phyloP scores from a whole-genome alignment of 2,797 vertebrate genomes.

The Lagorchestes hirsutus region DNA sequence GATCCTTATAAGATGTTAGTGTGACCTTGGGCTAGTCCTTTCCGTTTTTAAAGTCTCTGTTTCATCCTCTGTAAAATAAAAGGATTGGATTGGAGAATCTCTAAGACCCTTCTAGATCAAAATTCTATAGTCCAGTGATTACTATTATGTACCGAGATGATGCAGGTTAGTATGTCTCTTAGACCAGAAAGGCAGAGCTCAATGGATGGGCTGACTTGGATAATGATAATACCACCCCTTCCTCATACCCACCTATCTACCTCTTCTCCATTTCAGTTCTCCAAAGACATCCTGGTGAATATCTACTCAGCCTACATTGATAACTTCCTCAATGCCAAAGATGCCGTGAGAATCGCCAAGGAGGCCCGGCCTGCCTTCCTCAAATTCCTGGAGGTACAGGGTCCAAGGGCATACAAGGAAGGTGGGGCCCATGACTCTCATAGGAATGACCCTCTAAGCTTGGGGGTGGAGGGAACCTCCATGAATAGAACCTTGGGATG shows the following conservation, averaged over 20 bases:
- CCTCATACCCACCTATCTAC: neutral
- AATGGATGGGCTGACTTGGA: neutral
- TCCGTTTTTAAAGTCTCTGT: neutral
- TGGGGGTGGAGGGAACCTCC: neutral
- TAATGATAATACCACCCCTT: conserved; percentile 12
- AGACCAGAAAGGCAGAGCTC: neutral
- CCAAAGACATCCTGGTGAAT: conserved; percentile 95
- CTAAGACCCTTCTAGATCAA: neutral
- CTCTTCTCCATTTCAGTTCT: conserved; percentile 89
- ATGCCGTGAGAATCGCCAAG: conserved; percentile 96
- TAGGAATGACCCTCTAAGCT: neutral
- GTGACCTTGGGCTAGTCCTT: neutral
- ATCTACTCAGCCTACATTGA: conserved; percentile 99
- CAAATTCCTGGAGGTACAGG: conserved; percentile 96
- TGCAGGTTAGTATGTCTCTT: neutral
- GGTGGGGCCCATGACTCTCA: neutral
- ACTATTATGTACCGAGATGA: neutral
- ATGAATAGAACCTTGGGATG: neutral
- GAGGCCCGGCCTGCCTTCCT: conserved; percentile 97
- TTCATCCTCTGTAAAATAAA: neutral
- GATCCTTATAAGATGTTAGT: neutral
- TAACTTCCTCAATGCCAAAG: conserved; percentile 99
- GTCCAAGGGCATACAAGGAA: neutral
- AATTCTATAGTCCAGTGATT: neutral
- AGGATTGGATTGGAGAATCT: neutral